Percentiles rank a stretch among this genome's conserved stretches.
Conservation (phyloP, 1,140 invertebrate genomes). For the Caenorhabditis inopinata region DNA sequence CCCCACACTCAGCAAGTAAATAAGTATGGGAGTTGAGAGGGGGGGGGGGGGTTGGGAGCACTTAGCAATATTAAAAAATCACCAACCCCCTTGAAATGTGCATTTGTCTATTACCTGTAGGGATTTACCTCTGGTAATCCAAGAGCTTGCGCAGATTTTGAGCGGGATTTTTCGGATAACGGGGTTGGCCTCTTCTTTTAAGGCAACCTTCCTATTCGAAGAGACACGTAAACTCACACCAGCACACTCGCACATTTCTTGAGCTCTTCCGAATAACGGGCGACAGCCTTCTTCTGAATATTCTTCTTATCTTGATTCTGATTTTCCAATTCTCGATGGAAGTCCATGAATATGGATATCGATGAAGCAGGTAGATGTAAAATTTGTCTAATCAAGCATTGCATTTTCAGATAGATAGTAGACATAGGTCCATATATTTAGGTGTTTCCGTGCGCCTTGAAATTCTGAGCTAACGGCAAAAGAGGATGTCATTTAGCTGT, state of each 20-base stretch:
- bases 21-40: too few species aligned
- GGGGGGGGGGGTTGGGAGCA: background rate
- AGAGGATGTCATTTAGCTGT: too few species aligned
- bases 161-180: background rate
- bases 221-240: too few species aligned
- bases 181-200: background rate
- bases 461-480: too few species aligned
- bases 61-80: conserved; percentile 16
- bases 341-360: background rate
- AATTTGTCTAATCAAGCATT: background rate
- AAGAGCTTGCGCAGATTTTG: background rate
- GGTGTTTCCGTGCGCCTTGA: too few species aligned
- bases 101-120: background rate
- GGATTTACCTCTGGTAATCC: conserved; percentile 7
- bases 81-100: background rate
- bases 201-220: background rate
- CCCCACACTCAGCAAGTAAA: background rate
- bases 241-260: too few species aligned
- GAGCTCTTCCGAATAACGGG: too few species aligned
- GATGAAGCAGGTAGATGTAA: conserved; percentile 23
- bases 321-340: background rate
- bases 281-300: too few species aligned
- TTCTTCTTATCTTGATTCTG: too few species aligned
- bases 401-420: background rate
- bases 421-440: too few species aligned